These are phyloP conservation scores for Cossypha heuglini DNA, from an alignment of 2,797 vertebrate species.

Conservation along the genomic window DNA sequence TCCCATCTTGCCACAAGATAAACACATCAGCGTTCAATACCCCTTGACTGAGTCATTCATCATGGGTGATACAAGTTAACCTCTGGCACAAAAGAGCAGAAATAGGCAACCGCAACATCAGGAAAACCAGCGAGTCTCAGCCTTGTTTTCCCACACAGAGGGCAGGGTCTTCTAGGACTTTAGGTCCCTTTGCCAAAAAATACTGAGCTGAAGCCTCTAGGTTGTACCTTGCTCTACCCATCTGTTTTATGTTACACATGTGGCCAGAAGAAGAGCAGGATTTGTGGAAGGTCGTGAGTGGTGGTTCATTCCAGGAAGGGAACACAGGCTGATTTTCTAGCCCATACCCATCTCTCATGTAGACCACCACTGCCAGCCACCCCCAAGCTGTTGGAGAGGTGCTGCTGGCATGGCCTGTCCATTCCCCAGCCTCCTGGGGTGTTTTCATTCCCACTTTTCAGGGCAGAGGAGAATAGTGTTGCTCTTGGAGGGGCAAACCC, in stretches of 20 bases:
- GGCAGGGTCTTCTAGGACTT: neutral
- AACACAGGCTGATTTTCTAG: neutral
- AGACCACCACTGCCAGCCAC: neutral
- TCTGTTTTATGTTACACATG: neutral
- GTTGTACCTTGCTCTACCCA: neutral
- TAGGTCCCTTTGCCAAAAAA: neutral
- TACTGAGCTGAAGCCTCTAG: neutral
- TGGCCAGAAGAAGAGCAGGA: neutral
- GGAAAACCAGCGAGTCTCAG: accelerated
- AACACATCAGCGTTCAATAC: slow-evolving; percentile 57
- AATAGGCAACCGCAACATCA: neutral
- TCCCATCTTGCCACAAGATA: slow-evolving; percentile 69
- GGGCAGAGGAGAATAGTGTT: neutral
- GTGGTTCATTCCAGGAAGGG: neutral
- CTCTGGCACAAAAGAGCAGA: neutral
- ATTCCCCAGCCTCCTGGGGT: accelerated
- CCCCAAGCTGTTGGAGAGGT: neutral
- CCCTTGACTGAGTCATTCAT: slow-evolving; percentile 26
- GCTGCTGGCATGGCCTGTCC: neutral
- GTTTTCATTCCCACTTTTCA: neutral
- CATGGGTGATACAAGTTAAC: neutral
- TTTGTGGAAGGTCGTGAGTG: neutral
- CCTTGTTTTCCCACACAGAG: neutral
- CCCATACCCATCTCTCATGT: accelerated
- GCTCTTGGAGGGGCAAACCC: neutral